Evolutionary conservation across 2,113 vertebrate species (phyloP).

Genomic region (Sylvicapra grimmia): DNA sequence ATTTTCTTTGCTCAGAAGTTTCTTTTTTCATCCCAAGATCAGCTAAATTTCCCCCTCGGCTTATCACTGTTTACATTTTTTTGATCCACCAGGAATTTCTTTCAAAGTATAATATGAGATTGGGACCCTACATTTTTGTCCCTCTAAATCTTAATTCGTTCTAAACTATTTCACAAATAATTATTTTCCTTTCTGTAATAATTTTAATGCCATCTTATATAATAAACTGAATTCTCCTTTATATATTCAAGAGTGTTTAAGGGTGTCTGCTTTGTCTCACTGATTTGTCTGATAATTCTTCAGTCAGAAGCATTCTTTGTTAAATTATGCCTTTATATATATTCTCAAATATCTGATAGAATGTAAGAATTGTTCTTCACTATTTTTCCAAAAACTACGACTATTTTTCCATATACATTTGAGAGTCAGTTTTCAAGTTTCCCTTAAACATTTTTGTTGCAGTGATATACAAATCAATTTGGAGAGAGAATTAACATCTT

Average conservation of each 20-base stretch:
- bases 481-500: not conserved
- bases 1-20: not conserved
- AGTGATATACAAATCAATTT: not conserved
- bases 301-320: not conserved
- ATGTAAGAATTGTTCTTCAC: not conserved
- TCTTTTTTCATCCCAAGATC: constrained; percentile 16
- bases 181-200: not conserved
- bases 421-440: not conserved
- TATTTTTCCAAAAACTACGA: not conserved
- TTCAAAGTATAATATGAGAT: not conserved
- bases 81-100: not conserved
- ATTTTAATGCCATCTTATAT: not conserved
- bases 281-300: not conserved
- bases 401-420: not conserved
- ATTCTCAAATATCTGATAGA: not conserved
- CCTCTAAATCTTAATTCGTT: not conserved
- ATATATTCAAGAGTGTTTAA: not conserved
- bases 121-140: not conserved
- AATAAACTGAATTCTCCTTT: not conserved
- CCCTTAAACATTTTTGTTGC: not conserved
- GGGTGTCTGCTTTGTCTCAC: not conserved
- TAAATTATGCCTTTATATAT: not conserved
- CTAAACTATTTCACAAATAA: not conserved
- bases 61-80: constrained; percentile 12
- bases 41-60: not conserved